Percentiles rank a stretch among this genome's conserved stretches.
These are phyloP conservation scores for Drosophila pachea DNA, from an alignment of 1,140 invertebrate genomes.

Conservation along the genomic window DNA sequence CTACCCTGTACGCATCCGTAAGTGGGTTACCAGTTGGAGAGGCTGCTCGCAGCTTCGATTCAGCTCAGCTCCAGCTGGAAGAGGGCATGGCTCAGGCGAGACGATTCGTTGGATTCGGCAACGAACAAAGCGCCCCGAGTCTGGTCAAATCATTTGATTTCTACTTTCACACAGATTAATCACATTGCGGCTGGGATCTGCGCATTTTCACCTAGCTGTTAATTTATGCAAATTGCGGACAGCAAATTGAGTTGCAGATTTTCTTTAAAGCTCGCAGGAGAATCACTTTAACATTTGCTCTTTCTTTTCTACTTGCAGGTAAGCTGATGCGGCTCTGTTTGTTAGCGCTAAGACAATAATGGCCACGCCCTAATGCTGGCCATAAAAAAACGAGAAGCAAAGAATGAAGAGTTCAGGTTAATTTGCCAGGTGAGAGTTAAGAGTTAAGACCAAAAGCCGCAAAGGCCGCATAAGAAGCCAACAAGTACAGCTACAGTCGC, in stretches of 20 bases:
- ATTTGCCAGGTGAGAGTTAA: constrained; percentile 51
- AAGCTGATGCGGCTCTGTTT: constrained; percentile 23
- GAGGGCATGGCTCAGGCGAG: neutral
- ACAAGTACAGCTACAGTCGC: constrained; percentile 18
- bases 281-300: constrained; percentile 34
- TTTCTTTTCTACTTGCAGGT: constrained; percentile 27
- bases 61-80: neutral
- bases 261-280: neutral
- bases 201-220: constrained; percentile 19
- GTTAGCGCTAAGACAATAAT: constrained; percentile 45
- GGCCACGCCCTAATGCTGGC: constrained; percentile 54
- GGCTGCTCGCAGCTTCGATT: too few relatives aligned
- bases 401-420: constrained; percentile 31
- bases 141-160: constrained; percentile 38
- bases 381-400: constrained; percentile 20
- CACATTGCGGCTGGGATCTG: constrained; percentile 7
- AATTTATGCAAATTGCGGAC: constrained; percentile 6
- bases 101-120: constrained; percentile 31
- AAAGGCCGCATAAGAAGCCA: constrained; percentile 19
- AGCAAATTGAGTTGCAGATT: constrained; percentile 25
- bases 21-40: neutral
- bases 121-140: neutral
- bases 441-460: constrained; percentile 23
- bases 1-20: constrained; percentile 6
- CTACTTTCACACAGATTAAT: constrained; percentile 56